Percentiles rank a stretch among this genome's conserved stretches.
Conservation (phyloP, 2,888 invertebrate species). For the Lasioglossum oenotherae region DNA sequence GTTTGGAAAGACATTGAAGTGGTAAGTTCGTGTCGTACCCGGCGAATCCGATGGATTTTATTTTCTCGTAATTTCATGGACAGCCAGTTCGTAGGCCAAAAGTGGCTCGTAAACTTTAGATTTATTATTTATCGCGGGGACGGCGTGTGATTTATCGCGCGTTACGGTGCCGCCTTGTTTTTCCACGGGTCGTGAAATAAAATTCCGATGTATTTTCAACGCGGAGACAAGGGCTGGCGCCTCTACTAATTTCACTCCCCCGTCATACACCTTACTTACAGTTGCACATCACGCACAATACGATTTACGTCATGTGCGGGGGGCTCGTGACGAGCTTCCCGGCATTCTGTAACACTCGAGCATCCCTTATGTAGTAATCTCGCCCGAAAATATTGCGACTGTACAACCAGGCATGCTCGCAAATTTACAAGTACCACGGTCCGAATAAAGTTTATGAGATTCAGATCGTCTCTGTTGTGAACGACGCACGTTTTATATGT, state of each 20-base stretch:
- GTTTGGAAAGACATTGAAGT: background rate
- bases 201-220: slow-evolving; percentile 47
- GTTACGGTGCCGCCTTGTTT: background rate
- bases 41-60: background rate
- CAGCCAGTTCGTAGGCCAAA: background rate
- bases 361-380: slow-evolving; percentile 49
- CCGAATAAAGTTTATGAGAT: slow-evolving; percentile 3
- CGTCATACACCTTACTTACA: slow-evolving; percentile 54
- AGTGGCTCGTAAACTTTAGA: slow-evolving; percentile 15
- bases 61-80: slow-evolving; percentile 16
- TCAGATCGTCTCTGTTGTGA: background rate
- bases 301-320: slow-evolving; percentile 57
- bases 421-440: slow-evolving; percentile 7
- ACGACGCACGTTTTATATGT: slow-evolving; percentile 7
- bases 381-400: slow-evolving; percentile 32
- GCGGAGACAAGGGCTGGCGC: slow-evolving; percentile 31
- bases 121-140: slow-evolving; percentile 2
- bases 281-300: slow-evolving; percentile 65
- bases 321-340: slow-evolving; percentile 55
- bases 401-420: background rate
- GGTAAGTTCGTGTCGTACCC: background rate
- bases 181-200: slow-evolving; percentile 31
- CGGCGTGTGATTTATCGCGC: background rate
- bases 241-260: slow-evolving; percentile 42
- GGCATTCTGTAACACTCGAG: slow-evolving; percentile 34